Conservation (phyloP, 2,888 invertebrate genomes). For the Agrochola lota region DNA sequence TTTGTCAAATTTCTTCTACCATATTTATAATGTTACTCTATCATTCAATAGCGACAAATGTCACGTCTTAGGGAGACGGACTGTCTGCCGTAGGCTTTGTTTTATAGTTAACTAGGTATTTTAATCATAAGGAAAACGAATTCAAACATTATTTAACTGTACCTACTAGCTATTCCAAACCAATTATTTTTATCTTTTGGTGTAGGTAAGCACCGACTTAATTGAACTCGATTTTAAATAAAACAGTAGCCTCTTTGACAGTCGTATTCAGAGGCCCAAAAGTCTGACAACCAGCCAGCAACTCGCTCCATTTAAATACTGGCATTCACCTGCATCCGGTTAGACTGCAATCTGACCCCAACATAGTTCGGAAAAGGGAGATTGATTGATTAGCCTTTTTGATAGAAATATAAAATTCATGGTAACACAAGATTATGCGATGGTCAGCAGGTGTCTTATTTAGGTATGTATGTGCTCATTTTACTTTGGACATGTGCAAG, state of each 20-base stretch:
- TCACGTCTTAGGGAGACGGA: neutral
- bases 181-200: neutral
- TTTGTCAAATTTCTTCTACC: neutral
- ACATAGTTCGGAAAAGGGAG: neutral
- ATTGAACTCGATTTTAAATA: neutral
- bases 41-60: neutral
- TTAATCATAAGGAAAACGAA: constrained; percentile 11
- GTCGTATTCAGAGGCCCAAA: no score
- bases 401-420: neutral
- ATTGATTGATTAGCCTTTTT: neutral
- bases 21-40: neutral
- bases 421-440: no score
- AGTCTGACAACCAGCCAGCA: neutral
- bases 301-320: neutral
- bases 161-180: neutral
- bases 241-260: neutral
- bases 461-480: neutral
- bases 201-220: neutral
- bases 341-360: neutral
- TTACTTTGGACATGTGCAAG: neutral
- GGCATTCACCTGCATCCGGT: neutral
- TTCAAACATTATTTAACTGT: neutral
- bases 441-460: neutral
- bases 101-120: neutral
- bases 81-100: constrained; percentile 7